phyloP scores from a whole-genome alignment of 2,888 invertebrate species.

The Stegophylla sp. region DNA sequence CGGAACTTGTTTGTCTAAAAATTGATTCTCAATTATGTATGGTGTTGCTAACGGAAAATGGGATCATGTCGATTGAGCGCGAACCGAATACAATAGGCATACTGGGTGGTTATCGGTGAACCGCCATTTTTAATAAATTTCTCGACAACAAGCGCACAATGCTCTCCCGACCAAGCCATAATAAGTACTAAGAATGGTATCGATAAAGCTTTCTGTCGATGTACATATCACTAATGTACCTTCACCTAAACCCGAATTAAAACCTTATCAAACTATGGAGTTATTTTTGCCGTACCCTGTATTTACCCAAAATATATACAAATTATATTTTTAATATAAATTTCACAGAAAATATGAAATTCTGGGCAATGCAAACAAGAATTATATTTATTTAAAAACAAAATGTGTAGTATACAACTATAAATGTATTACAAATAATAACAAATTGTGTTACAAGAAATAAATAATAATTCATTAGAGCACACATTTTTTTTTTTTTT shows the following conservation, averaged over 20 bases:
- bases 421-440: too few relatives aligned
- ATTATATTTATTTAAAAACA: too few relatives aligned
- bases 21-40: conserved; percentile 4
- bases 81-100: neutral
- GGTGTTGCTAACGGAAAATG: neutral
- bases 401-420: too few relatives aligned
- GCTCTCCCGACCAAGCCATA: neutral
- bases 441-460: too few relatives aligned
- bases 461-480: too few relatives aligned
- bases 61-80: neutral
- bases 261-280: neutral
- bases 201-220: neutral
- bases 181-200: neutral
- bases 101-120: neutral
- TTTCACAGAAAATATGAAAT: too few relatives aligned
- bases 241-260: neutral
- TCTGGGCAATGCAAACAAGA: too few relatives aligned
- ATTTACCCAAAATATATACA: too few relatives aligned
- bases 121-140: conserved; percentile 1
- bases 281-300: neutral
- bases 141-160: conserved; percentile 3
- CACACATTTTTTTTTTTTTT: too few relatives aligned
- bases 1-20: neutral
- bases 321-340: too few relatives aligned
- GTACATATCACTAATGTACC: neutral